These are phyloP conservation scores for Strongylocentrotus purpuratus DNA, from an alignment of 35 echinoderm and acorn worm genomes.

Conservation along the genomic window DNA sequence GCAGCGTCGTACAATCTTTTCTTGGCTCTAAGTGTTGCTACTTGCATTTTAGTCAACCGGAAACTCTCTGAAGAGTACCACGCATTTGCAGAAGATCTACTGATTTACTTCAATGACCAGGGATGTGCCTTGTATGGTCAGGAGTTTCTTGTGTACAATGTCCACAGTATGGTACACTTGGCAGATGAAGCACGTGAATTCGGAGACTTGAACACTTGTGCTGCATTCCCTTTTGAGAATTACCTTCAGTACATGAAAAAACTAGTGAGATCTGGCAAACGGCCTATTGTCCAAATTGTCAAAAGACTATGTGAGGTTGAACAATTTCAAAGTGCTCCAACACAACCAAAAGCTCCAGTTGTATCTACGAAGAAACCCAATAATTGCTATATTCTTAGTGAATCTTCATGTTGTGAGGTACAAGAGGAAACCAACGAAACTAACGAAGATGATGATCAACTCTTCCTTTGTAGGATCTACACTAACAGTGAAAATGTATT, in stretches of 20 bases:
- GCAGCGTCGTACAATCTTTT: slow-evolving; percentile 56
- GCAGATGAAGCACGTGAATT: slow-evolving; percentile 58
- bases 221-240: slow-evolving; percentile 78
- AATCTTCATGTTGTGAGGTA: slow-evolving; percentile 57
- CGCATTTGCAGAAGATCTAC: slow-evolving; percentile 51
- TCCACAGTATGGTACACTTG: slow-evolving; percentile 75
- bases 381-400: slow-evolving; percentile 60
- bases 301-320: slow-evolving; percentile 49
- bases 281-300: slow-evolving; percentile 57
- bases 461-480: slow-evolving; percentile 49
- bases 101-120: slow-evolving; percentile 66
- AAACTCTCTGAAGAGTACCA: background rate
- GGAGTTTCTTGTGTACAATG: slow-evolving; percentile 79
- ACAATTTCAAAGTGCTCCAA: slow-evolving; percentile 34
- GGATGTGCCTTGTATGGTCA: slow-evolving; percentile 62
- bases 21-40: slow-evolving; percentile 60
- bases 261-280: slow-evolving; percentile 63
- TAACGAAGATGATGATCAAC: slow-evolving; percentile 46
- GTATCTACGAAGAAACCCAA: slow-evolving; percentile 53
- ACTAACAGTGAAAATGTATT: slow-evolving; percentile 54
- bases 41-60: slow-evolving; percentile 47
- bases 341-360: slow-evolving; percentile 39
- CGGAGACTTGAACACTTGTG: slow-evolving; percentile 51
- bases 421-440: slow-evolving; percentile 59
- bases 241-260: slow-evolving; percentile 73